Evolutionary conservation across 2,797 vertebrate species (phyloP), one percentile per base, ranked within the genome.

Genomic region (Ceryle rudis): DNA sequence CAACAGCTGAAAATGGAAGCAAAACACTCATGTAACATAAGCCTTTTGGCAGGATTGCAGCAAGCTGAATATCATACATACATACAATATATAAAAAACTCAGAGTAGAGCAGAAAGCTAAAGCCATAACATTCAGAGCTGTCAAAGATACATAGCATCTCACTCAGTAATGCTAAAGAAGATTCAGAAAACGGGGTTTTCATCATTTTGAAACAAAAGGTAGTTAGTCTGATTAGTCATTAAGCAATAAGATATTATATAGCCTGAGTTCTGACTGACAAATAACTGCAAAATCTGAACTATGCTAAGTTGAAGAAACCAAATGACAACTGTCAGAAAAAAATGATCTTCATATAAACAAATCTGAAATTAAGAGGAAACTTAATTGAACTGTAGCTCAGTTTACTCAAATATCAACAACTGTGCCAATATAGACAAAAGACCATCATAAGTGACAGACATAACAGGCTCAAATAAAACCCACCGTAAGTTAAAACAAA

Each of bases 1-100:
- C 70, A 78, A 14, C 19, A 90, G 52, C 86, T 95, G 84, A 71
- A 93, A 95, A 71, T 1, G 7, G 28, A 91, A 92, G 41, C 6
- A 88, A 74, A 93, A 49, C 28, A 73, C 14, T 61, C 2, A 1
- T 22, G 39, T 80, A 70, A 85, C 10, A 58, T 0, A 0, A 29
- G 54, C 5, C 1, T 90, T 90, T 60, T 33, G 35, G 54, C 12
- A 91, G 62, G 39, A 81, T 5, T 35, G 26, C 39, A 90, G 60
- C 54, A 29, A 77, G 21, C 13, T 72, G 25, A 42, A 4, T 64
- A 62, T 29, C 1, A 1, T 29, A 13, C 28, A 23, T 29, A 61
- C 4, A 47, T 0, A 5, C 14, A 79, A 42, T 2, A 61, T 5
- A 65, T 6, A 11, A 71, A 47, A 35, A 77, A 41, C 33, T 28